Evolutionary conservation across 2,888 invertebrate species (phyloP), one percentile per base, ranked within the genome.

Genomic region (Platycheirus albimanus): DNA sequence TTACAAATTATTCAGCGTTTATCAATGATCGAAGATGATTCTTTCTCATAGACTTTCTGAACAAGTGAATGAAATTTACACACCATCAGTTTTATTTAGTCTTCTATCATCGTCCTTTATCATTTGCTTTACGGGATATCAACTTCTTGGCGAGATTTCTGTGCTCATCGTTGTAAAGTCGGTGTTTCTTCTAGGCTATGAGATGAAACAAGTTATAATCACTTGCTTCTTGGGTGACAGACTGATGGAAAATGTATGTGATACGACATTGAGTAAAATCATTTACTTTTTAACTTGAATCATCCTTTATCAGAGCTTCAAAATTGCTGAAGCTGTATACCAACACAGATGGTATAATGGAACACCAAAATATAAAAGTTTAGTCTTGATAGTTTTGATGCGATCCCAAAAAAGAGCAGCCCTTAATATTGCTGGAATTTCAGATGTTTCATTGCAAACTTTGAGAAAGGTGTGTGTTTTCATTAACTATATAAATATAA

Each of bases 191-290:
- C 58, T 86, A 1, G 0, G 24, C 10, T 86, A 85, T 19, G 85
- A 86, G 61, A 54, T 86, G 41, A 86, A 86, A 15, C 84, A 86
- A 33, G 85, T 86, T 3, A 20, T 75, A n/a, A 84, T 86, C 11
- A 85, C 70, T 5, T 86, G 86, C 13, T 79, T 83, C 20, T 78
- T 85, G 51, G 79, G 85, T 7, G 74, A 86, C 30, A 80, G 58
- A 36, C 49, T 86, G 6, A 85, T 81, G 3, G 71, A 78, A 5
- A 74, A 38, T n/a, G 86, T 86, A 41, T 64, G 78, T 70, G 13
- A 13, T 8, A n/a, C n/a, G n/a, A n/a, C n/a, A n/a, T n/a, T n/a
- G n/a, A n/a, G 1, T n/a, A n/a, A n/a, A n/a, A n/a, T n/a, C n/a
- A n/a, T n/a, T n/a, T n/a, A n/a, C n/a, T n/a, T n/a, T n/a, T n/a